A percentile compares a stretch with the other conserved stretches of the same genome.
Evolutionary conservation across 2,113 vertebrate species (phyloP).

Genomic region (Notothenia coriiceps): DNA sequence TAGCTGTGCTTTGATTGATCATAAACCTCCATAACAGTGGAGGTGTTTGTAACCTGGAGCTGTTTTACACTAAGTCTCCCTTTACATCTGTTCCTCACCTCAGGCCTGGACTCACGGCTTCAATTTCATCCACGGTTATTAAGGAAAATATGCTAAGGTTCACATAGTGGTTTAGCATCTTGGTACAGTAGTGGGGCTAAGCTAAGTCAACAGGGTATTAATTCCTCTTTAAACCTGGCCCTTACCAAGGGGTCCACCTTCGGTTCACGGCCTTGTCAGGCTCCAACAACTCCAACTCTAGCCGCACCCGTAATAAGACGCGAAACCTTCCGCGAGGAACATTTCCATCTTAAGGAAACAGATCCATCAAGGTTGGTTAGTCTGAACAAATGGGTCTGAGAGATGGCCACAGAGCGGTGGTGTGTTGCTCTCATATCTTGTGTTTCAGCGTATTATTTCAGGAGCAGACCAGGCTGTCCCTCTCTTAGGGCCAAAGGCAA

Average conservation of each 20-base stretch:
- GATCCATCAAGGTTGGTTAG: constrained; percentile 50
- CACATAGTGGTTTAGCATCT: constrained; percentile 52
- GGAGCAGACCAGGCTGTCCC: constrained; percentile 29
- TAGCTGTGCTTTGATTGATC: constrained; percentile 29
- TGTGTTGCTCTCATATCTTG: constrained; percentile 38
- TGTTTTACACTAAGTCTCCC: constrained; percentile 14
- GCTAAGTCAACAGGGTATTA: constrained; percentile 72
- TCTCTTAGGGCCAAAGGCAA: constrained; percentile 61
- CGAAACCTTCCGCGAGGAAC: constrained; percentile 38
- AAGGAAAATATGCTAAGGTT: constrained; percentile 59
- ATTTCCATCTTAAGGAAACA: constrained; percentile 44
- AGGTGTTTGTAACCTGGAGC: constrained; percentile 15
- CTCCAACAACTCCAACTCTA: constrained; percentile 17
- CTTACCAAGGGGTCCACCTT: constrained; percentile 38
- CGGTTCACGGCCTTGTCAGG: constrained; percentile 43
- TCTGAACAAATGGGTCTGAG: constrained; percentile 71
- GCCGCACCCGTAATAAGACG: constrained; percentile 37
- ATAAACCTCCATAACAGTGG: constrained; percentile 3
- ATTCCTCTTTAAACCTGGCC: constrained; percentile 56
- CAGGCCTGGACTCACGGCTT: constrained; percentile 22
- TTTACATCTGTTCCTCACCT: constrained; percentile 21
- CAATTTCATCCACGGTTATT: constrained; percentile 64
- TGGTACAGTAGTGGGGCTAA: constrained; percentile 48
- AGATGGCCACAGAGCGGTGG: constrained; percentile 46
- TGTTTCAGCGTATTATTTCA: constrained; percentile 62